A percentile compares a stretch with the other conserved stretches of the same genome.
These are phyloP conservation scores for Caenorhabditis sp. DNA, from an alignment of 2,888 invertebrate genomes.

Conservation along the genomic window DNA sequence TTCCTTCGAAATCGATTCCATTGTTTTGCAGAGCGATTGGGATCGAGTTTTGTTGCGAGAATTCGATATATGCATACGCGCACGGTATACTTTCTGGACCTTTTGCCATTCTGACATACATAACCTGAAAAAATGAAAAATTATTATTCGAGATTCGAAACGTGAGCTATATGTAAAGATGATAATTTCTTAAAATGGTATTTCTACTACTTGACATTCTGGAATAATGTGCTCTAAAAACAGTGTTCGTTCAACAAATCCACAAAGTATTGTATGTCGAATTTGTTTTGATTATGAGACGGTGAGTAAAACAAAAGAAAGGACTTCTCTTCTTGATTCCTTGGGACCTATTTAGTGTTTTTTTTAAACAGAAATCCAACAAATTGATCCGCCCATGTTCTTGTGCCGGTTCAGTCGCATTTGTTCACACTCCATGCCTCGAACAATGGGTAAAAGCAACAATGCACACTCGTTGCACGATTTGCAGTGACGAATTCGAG, in stretches of 20 bases:
- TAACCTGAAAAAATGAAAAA: slow-evolving; percentile 78
- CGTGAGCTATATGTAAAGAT: background rate
- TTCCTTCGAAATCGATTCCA: slow-evolving; percentile 81
- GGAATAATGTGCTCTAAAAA: slow-evolving; percentile 20
- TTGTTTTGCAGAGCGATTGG: slow-evolving; percentile 84
- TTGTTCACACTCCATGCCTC: slow-evolving; percentile 45
- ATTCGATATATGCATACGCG: slow-evolving; percentile 86
- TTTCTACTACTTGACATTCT: slow-evolving; percentile 20
- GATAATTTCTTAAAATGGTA: too few species aligned
- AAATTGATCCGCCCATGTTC: slow-evolving; percentile 45
- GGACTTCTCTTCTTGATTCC: too few species aligned
- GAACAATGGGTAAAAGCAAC: slow-evolving; percentile 47
- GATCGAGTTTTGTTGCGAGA: slow-evolving; percentile 88
- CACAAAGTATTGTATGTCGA: slow-evolving; percentile 26
- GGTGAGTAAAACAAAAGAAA: background rate
- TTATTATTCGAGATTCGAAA: background rate
- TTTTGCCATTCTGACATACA: slow-evolving; percentile 86
- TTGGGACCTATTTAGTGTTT: too few species aligned
- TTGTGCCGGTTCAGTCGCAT: slow-evolving; percentile 47
- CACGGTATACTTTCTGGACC: slow-evolving; percentile 78
- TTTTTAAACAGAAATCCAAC: slow-evolving; percentile 10
- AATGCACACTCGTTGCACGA: slow-evolving; percentile 29
- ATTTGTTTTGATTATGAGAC: slow-evolving; percentile 39
- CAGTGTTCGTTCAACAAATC: slow-evolving; percentile 8
- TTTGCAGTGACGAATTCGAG: slow-evolving; percentile 36